Percentiles rank a stretch among this genome's conserved stretches.
Evolutionary conservation across 2,888 invertebrate species (phyloP).

Genomic region (Ophion obscuratus): DNA sequence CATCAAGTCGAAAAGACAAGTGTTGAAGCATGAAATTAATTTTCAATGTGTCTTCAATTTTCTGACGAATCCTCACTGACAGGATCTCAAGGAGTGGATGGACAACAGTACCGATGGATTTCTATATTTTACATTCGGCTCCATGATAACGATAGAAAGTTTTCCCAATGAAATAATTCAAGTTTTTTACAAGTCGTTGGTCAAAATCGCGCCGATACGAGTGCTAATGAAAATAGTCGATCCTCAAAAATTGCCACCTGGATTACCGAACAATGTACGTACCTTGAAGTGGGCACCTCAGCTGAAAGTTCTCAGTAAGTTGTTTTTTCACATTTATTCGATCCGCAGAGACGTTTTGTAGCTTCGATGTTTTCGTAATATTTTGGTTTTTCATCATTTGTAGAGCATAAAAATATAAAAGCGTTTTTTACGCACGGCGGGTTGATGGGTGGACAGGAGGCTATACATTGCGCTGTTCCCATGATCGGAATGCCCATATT

Average conservation of each 20-base stretch:
- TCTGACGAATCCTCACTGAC: slow-evolving; percentile 9
- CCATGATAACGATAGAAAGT: slow-evolving; percentile 78
- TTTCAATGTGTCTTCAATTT: background rate
- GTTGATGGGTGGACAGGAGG: slow-evolving; percentile 79
- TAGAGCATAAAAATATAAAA: slow-evolving; percentile 79
- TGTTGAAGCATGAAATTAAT: no score
- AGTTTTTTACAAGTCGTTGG: slow-evolving; percentile 75
- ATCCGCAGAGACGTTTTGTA: background rate
- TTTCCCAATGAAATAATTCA: slow-evolving; percentile 72
- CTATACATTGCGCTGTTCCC: slow-evolving; percentile 79
- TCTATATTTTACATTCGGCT: slow-evolving; percentile 81
- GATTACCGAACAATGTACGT: slow-evolving; percentile 76
- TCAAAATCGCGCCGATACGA: slow-evolving; percentile 76
- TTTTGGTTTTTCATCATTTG: background rate
- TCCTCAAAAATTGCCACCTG: slow-evolving; percentile 72
- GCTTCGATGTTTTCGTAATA: background rate
- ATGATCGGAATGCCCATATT: slow-evolving; percentile 80
- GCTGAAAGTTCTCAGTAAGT: slow-evolving; percentile 77
- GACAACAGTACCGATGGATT: slow-evolving; percentile 79
- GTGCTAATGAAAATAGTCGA: slow-evolving; percentile 77
- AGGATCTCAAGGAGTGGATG: slow-evolving; percentile 80
- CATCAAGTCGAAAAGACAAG: no score
- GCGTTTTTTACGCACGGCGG: slow-evolving; percentile 82
- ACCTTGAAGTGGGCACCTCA: slow-evolving; percentile 77
- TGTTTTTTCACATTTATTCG: background rate